Conservation (phyloP, 2,888 invertebrate genomes). For the Drosophila lacicola region DNA sequence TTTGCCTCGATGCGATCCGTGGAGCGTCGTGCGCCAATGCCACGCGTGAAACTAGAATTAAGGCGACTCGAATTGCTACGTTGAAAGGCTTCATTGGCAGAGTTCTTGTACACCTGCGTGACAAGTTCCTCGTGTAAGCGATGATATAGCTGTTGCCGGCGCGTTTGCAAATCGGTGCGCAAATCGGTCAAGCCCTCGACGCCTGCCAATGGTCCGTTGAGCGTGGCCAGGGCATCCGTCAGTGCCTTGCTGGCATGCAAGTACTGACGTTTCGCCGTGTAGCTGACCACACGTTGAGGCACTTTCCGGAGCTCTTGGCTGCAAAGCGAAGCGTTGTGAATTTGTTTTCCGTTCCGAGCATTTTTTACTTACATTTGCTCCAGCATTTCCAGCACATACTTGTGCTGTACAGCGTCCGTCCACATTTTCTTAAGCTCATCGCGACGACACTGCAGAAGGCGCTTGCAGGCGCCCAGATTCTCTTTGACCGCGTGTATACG, state of each 20-base stretch:
- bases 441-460: slow-evolving; percentile 93
- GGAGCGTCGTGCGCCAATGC: slow-evolving; percentile 87
- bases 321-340: slow-evolving; percentile 9
- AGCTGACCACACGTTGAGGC: slow-evolving; percentile 88
- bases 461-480: slow-evolving; percentile 93
- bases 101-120: slow-evolving; percentile 89
- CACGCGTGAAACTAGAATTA: slow-evolving; percentile 87
- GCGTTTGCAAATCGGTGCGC: slow-evolving; percentile 89
- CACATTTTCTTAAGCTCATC: slow-evolving; percentile 97
- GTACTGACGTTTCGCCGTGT: slow-evolving; percentile 91
- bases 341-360: not conserved
- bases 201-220: slow-evolving; percentile 90
- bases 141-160: slow-evolving; percentile 88
- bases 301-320: slow-evolving; percentile 92
- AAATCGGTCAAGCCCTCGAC: slow-evolving; percentile 94
- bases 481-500: slow-evolving; percentile 92
- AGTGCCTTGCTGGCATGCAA: slow-evolving; percentile 93
- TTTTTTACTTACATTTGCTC: slow-evolving; percentile 89
- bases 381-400: slow-evolving; percentile 93
- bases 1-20: slow-evolving; percentile 86
- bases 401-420: slow-evolving; percentile 98
- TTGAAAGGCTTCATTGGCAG: slow-evolving; percentile 87
- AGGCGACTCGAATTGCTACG: slow-evolving; percentile 88
- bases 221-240: slow-evolving; percentile 89
- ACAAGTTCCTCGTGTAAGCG: slow-evolving; percentile 90